Conservation (phyloP, 2,797 vertebrate species). For the Taenioides sp. region DNA sequence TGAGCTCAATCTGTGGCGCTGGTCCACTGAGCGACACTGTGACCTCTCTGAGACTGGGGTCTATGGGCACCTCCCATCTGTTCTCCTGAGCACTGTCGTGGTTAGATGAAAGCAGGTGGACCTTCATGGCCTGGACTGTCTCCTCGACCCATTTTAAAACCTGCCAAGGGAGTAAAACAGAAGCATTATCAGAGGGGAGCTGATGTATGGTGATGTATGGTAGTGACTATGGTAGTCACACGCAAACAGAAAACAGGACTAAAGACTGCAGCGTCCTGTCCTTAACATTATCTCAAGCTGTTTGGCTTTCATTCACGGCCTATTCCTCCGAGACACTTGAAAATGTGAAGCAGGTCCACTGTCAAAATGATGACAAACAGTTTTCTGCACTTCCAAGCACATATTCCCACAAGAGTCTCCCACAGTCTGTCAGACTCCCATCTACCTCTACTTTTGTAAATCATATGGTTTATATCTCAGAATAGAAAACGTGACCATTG, state of each 20-base stretch:
- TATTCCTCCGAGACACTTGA: conserved; percentile 55
- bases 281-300: conserved; percentile 1
- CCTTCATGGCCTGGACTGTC: conserved; percentile 90
- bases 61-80: conserved; percentile 87
- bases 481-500: conserved; percentile 35
- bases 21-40: conserved; percentile 93
- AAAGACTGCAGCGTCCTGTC: conserved; percentile 15
- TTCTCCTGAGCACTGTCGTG: conserved; percentile 84
- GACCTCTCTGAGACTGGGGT: conserved; percentile 92
- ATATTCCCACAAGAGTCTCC: conserved; percentile 56
- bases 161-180: conserved; percentile 62
- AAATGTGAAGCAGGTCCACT: conserved; percentile 68
- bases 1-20: conserved; percentile 83
- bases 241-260: conserved; percentile 14
- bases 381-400: conserved; percentile 66
- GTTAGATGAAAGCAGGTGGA: conserved; percentile 90
- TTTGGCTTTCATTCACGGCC: conserved; percentile 50
- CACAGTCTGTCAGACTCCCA: conserved; percentile 50
- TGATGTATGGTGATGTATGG: background rate
- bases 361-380: conserved; percentile 73
- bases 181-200: conserved; percentile 4
- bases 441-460: conserved; percentile 49
- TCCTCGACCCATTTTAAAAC: conserved; percentile 96
- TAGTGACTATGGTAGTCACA: background rate
- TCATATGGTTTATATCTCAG: conserved; percentile 42